Percentiles rank a stretch among this genome's conserved stretches.
These are phyloP conservation scores for Vireo altiloquus DNA, from an alignment of 2,113 vertebrate genomes.

Conservation along the genomic window DNA sequence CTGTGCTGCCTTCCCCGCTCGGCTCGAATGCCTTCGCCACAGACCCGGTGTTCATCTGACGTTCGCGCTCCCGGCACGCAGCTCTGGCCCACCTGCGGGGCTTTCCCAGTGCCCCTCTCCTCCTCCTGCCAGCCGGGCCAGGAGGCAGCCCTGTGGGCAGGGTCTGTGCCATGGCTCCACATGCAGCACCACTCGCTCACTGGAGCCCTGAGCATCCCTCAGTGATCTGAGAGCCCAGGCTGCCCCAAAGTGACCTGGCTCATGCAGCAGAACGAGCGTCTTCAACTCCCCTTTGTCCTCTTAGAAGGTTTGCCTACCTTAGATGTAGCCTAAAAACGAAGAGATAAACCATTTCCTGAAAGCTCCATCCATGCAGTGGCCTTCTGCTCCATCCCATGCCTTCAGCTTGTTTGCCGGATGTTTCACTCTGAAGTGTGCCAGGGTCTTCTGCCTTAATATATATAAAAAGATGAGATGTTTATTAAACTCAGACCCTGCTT, in stretches of 20 bases:
- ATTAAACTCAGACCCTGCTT: conserved; percentile 10
- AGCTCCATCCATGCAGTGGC: fast-evolving
- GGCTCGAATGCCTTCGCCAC: background rate
- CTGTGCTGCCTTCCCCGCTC: background rate
- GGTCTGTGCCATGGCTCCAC: fast-evolving
- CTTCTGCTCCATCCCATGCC: background rate
- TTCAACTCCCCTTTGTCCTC: background rate
- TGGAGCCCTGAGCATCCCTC: background rate
- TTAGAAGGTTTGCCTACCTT: background rate
- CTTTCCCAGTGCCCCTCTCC: background rate
- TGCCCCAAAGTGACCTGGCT: fast-evolving
- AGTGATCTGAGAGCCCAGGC: fast-evolving
- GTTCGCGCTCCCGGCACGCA: background rate
- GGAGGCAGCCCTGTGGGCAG: fast-evolving
- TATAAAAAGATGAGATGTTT: background rate
- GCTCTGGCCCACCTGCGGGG: background rate
- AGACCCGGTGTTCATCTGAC: background rate
- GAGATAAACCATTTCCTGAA: background rate
- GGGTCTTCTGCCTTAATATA: background rate
- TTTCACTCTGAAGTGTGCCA: background rate
- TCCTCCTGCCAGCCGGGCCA: background rate
- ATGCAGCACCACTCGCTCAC: fast-evolving
- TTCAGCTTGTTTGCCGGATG: fast-evolving
- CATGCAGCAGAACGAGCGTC: fast-evolving
- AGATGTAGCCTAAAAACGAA: background rate